Base-by-base conservation (phyloP, 1,140 invertebrate genomes). In the Caenorhabditis remanei region DNA sequence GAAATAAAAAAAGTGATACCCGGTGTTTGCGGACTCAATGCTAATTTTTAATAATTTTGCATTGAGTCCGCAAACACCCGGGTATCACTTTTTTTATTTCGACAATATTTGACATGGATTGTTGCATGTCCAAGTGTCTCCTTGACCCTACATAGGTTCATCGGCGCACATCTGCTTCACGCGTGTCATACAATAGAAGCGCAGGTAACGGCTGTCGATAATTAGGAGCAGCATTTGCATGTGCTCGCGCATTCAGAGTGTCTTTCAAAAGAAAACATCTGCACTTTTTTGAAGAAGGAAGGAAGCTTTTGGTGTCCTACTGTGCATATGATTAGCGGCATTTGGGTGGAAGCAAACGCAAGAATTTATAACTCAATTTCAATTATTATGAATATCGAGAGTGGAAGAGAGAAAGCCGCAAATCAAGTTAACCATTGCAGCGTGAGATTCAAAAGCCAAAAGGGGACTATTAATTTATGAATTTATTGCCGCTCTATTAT, bases 51-150 rank as follows among this genome's bases (percentile, higher is more conserved):
- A n/a, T n/a, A n/a, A n/a, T n/a, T n/a, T n/a, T n/a, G n/a, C n/a
- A n/a, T n/a, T n/a, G n/a, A n/a, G n/a, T n/a, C n/a, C n/a, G n/a
- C n/a, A n/a, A n/a, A n/a, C n/a, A n/a, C n/a, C n/a, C n/a, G n/a
- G n/a, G n/a, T n/a, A n/a, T n/a, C n/a, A n/a, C n/a, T n/a, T n/a
- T n/a, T n/a, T n/a, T n/a, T n/a, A n/a, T n/a, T n/a, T n/a, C n/a
- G n/a, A n/a, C n/a, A n/a, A n/a, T n/a, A n/a, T 48, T 79, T 50
- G 71, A 79, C 71, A 79, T 71, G 65, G 65, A 71, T 79, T 79
- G 71, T 79, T 79, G 71, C 71, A 79, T 79, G 46, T 79, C 71
- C 71, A 79, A 79, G 71, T 79, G 71, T 79, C 71, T 24, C 71
- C 71, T 79, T 79, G 71, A 79, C 71, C 71, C 71, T 8, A 46